phyloP scores from a whole-genome alignment of 1,140 invertebrate genomes.

The Tyrophagus putrescentiae region DNA sequence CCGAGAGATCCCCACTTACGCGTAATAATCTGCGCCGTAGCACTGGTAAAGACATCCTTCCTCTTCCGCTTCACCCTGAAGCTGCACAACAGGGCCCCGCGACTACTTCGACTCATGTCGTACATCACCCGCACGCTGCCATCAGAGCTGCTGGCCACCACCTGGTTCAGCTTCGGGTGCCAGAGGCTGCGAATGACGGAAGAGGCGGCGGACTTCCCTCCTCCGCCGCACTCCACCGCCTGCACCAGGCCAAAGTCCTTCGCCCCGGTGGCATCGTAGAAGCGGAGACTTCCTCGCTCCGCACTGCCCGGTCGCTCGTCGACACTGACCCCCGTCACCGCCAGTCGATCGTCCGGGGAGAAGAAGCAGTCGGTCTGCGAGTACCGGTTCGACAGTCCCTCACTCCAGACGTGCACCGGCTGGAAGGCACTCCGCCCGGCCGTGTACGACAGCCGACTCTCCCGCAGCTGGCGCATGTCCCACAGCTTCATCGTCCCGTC shows the following conservation, averaged over 20 bases:
- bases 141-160: slow-evolving; percentile 81
- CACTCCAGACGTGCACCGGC: slow-evolving; percentile 38
- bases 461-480: slow-evolving; percentile 72
- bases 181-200: slow-evolving; percentile 70
- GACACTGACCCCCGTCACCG: slow-evolving; percentile 74
- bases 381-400: slow-evolving; percentile 59
- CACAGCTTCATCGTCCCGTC: slow-evolving; percentile 91
- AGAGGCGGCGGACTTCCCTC: too few relatives aligned
- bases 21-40: slow-evolving; percentile 85
- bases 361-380: slow-evolving; percentile 76
- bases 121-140: slow-evolving; percentile 80
- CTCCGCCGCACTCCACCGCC: slow-evolving; percentile 55
- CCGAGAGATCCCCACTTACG: slow-evolving; percentile 37
- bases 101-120: slow-evolving; percentile 57
- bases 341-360: slow-evolving; percentile 76
- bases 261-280: slow-evolving; percentile 56
- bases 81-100: slow-evolving; percentile 80
- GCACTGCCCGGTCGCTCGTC: slow-evolving; percentile 35
- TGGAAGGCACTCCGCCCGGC: neutral
- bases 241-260: slow-evolving; percentile 44
- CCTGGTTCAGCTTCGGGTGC: slow-evolving; percentile 94
- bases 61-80: slow-evolving; percentile 52
- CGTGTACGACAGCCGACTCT: slow-evolving; percentile 40
- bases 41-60: slow-evolving; percentile 54
- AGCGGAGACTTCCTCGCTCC: slow-evolving; percentile 54